Percentiles rank a stretch among this genome's conserved stretches.
Conservation (phyloP, 2,797 vertebrate species). For the Malacoctenus gilli region DNA sequence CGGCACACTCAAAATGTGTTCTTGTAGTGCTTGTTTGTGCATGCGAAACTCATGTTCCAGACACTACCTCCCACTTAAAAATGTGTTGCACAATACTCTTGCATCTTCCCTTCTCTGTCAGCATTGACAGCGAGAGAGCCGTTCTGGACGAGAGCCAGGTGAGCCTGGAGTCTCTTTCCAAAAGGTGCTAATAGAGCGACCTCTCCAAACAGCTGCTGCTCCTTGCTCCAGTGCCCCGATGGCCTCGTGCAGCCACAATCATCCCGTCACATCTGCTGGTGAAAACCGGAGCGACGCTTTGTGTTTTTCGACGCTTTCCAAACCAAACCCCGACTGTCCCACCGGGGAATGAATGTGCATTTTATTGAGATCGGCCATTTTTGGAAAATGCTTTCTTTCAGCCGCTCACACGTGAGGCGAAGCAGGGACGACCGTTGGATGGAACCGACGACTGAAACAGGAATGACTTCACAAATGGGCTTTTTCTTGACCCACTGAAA, state of each 20-base stretch:
- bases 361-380: slow-evolving; percentile 1
- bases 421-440: neutral
- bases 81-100: slow-evolving; percentile 46
- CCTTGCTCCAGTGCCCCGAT: slow-evolving; percentile 44
- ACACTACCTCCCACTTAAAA: slow-evolving; percentile 54
- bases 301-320: slow-evolving; percentile 11
- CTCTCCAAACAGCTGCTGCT: slow-evolving; percentile 77
- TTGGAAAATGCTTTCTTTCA: too few species aligned
- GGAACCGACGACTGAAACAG: slow-evolving; percentile 8
- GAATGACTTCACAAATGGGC: too few species aligned
- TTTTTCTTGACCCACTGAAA: too few species aligned
- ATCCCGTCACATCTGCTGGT: neutral
- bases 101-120: slow-evolving; percentile 45
- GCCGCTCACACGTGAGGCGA: slow-evolving; percentile 8
- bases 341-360: slow-evolving; percentile 13
- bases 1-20: slow-evolving; percentile 24
- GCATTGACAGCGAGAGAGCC: slow-evolving; percentile 35
- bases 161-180: slow-evolving; percentile 58
- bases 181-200: slow-evolving; percentile 78
- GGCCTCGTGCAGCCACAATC: slow-evolving; percentile 25
- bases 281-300: slow-evolving; percentile 19
- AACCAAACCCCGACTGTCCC: slow-evolving; percentile 14
- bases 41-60: slow-evolving; percentile 47
- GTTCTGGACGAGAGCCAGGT: slow-evolving; percentile 54
- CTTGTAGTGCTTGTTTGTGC: slow-evolving; percentile 41